These are phyloP conservation scores for Chironomus tepperi DNA, from an alignment of 1,140 invertebrate species.

Conservation along the genomic window DNA sequence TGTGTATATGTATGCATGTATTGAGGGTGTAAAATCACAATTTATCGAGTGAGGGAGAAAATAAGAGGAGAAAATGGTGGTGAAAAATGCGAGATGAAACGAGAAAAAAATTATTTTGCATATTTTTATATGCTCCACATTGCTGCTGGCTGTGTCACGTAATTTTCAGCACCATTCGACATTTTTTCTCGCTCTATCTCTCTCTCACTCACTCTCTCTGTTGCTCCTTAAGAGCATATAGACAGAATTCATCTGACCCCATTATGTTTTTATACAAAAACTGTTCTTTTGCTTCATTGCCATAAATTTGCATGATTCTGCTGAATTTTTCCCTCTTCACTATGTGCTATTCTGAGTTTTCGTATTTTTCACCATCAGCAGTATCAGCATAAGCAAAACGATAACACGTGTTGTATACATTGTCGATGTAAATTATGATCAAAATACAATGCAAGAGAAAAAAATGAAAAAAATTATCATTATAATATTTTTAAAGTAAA, in stretches of 20 bases:
- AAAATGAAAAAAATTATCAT: conserved; percentile 12
- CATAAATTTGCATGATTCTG: conserved; percentile 17
- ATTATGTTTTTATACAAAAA: neutral
- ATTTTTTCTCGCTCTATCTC: neutral
- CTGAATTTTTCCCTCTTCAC: neutral
- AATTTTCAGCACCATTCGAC: conserved; percentile 18
- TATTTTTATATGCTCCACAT: neutral
- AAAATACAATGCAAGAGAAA: neutral
- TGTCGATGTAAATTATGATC: conserved; percentile 22
- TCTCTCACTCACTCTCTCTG: neutral
- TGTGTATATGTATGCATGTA: neutral
- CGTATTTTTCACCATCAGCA: too few species aligned
- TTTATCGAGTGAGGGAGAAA: conserved; percentile 16
- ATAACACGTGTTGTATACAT: conserved; percentile 22
- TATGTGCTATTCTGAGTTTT: too few species aligned
- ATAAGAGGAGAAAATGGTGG: neutral
- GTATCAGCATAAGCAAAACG: neutral
- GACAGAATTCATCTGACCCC: neutral
- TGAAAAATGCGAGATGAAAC: neutral
- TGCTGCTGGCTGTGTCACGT: conserved; percentile 16
- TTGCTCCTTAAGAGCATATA: neutral
- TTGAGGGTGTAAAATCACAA: conserved; percentile 22
- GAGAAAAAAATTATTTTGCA: conserved; percentile 17
- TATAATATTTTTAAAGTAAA: conserved; percentile 5
- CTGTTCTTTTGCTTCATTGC: neutral